phyloP scores from a whole-genome alignment of 2,888 invertebrate species.

The Pheosia gnoma region DNA sequence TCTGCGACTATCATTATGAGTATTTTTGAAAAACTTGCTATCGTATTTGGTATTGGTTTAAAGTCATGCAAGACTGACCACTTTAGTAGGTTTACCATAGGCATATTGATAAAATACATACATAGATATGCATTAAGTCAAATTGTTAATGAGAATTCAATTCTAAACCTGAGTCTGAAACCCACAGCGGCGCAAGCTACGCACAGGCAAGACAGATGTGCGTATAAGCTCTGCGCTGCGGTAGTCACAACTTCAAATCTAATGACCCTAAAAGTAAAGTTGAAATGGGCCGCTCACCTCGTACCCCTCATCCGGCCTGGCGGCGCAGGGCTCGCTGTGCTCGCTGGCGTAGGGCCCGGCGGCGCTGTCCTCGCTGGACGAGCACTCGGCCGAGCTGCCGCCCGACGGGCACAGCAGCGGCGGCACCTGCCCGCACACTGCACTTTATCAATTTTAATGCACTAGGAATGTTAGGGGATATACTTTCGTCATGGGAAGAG shows the following conservation, averaged over 20 bases:
- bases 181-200: too few species aligned
- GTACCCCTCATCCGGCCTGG: slow-evolving; percentile 85
- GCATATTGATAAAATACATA: too few species aligned
- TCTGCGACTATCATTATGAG: too few species aligned
- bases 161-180: too few species aligned
- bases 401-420: slow-evolving; percentile 66
- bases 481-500: neutral
- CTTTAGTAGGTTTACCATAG: neutral
- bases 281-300: slow-evolving; percentile 58
- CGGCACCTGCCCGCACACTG: slow-evolving; percentile 64
- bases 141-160: too few species aligned
- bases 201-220: too few species aligned
- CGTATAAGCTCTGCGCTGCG: too few species aligned
- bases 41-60: neutral
- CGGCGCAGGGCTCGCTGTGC: slow-evolving; percentile 73
- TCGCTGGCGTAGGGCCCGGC: slow-evolving; percentile 70
- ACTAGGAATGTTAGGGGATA: neutral
- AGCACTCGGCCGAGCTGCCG: slow-evolving; percentile 64
- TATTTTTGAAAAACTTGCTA: too few species aligned
- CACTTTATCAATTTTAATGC: slow-evolving; percentile 25
- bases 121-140: too few species aligned
- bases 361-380: slow-evolving; percentile 71
- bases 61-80: neutral
- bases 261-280: neutral
- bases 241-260: neutral